phyloP scores from a whole-genome alignment of 2,797 vertebrate genomes.

The Lepilemur ruficaudatus region DNA sequence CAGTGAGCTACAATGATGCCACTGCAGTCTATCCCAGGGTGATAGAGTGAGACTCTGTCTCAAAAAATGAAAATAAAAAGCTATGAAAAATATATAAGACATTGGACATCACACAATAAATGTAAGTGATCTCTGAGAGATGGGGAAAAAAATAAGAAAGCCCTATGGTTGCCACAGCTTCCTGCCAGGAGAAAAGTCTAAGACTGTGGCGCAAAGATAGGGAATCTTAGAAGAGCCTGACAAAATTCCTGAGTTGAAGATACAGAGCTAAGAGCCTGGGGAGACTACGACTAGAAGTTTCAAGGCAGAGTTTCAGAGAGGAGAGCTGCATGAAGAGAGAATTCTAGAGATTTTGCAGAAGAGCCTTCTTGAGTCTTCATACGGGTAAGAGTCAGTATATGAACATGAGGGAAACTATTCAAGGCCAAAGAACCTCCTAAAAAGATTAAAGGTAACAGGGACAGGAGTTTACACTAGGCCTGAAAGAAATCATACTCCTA shows the following conservation, averaged over 20 bases:
- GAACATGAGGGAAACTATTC: background rate
- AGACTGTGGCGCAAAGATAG: fast-evolving
- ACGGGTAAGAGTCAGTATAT: too few relatives aligned
- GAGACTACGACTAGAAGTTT: background rate
- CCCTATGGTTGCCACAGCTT: background rate
- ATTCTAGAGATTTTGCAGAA: background rate
- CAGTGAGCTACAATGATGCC: too few relatives aligned
- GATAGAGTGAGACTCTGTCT: too few relatives aligned
- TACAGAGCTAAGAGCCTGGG: background rate
- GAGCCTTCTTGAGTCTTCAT: background rate
- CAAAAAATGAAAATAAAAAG: background rate
- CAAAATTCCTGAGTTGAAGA: background rate
- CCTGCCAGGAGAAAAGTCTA: background rate
- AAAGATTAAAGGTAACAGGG: background rate
- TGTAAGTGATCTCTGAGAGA: background rate
- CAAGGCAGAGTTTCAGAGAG: background rate
- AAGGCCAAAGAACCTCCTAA: background rate
- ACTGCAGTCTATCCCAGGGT: too few relatives aligned
- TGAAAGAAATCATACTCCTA: background rate
- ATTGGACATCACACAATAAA: background rate
- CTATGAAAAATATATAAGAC: background rate
- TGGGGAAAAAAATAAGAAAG: background rate
- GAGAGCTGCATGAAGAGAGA: background rate
- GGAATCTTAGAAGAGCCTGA: background rate
- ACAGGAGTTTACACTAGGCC: background rate